These are phyloP conservation scores for Okamejei kenojei DNA, from an alignment of 2,797 vertebrate species.

Conservation along the genomic window DNA sequence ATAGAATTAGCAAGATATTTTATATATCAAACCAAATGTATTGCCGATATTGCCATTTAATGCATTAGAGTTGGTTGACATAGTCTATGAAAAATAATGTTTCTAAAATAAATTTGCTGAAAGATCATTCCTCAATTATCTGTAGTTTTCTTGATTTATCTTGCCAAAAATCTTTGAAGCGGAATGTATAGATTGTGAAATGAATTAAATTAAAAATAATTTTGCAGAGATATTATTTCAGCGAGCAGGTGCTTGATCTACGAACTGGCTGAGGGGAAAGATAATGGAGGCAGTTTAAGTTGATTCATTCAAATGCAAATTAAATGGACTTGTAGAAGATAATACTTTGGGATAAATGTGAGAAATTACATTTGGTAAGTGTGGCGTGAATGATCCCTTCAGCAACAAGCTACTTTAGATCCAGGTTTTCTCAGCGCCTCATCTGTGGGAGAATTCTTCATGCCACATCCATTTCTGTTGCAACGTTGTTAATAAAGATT, in stretches of 20 bases:
- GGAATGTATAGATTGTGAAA: neutral
- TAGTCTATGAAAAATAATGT: neutral
- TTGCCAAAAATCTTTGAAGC: neutral
- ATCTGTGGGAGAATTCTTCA: neutral
- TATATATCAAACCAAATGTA: neutral
- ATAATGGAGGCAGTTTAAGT: neutral
- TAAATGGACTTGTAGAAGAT: neutral
- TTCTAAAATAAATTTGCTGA: neutral
- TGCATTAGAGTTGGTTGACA: neutral
- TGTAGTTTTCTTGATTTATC: neutral
- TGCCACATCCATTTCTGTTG: neutral
- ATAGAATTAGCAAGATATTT: neutral
- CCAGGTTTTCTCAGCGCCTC: neutral
- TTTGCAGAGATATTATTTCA: neutral
- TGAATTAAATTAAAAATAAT: neutral
- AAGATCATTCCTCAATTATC: neutral
- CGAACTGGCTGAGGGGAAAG: neutral
- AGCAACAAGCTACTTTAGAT: neutral
- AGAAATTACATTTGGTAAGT: neutral
- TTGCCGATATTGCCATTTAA: neutral
- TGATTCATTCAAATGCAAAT: constrained; percentile 1
- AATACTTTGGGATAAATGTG: neutral
- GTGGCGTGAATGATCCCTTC: neutral
- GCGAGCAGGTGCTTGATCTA: neutral
- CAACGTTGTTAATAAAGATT: neutral